A percentile compares a stretch with the other conserved stretches of the same genome.
phyloP scores from a whole-genome alignment of 2,888 invertebrate species.

The Pediacus dermestoides region DNA sequence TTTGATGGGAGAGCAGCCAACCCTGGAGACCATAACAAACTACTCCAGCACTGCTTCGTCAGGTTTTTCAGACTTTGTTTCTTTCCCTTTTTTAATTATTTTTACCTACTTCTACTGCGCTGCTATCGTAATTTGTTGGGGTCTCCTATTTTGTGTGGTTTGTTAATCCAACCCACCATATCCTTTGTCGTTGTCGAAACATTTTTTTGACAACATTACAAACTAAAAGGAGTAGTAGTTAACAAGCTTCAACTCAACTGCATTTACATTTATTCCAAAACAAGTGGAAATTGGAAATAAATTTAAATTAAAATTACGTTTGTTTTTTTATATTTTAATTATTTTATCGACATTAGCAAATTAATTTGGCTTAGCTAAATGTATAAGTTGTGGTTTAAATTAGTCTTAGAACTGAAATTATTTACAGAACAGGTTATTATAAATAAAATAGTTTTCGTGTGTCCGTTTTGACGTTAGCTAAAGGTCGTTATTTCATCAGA shows the following conservation, averaged over 20 bases:
- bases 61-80: no score
- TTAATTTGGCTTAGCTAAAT: no score
- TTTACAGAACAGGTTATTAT: no score
- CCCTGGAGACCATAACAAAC: conserved; percentile 17
- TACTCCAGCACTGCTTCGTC: no score
- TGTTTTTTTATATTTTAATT: conserved; percentile 2
- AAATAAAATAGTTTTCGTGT: not conserved
- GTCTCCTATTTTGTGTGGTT: conserved; percentile 2
- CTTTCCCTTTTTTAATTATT: no score
- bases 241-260: not conserved
- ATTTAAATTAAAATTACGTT: not conserved
- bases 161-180: no score
- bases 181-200: conserved; percentile 6
- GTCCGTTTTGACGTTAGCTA: conserved; percentile 2
- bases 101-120: not conserved
- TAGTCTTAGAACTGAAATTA: no score
- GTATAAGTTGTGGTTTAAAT: no score
- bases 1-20: conserved; percentile 62
- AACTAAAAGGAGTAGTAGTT: not conserved
- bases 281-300: not conserved
- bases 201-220: conserved; percentile 3
- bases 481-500: not conserved
- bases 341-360: conserved; percentile 3
- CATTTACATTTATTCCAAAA: not conserved
- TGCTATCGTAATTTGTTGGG: not conserved